Percentiles rank a stretch among this genome's conserved stretches.
Conservation (phyloP, 2,797 vertebrate genomes). For the Ctenopoma multispine region DNA sequence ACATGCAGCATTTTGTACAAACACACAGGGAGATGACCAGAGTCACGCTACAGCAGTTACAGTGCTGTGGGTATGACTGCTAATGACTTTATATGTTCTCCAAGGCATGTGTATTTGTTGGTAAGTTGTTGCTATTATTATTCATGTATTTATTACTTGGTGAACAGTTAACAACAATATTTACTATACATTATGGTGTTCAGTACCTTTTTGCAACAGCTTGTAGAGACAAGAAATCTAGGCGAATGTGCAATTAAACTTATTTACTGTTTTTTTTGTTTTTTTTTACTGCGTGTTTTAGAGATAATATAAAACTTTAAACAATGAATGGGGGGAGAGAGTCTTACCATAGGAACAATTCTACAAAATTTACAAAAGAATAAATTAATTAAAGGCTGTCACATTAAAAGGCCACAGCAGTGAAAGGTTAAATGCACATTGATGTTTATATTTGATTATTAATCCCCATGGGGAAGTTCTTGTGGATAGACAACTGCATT, state of each 20-base stretch:
- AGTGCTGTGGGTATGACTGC: slow-evolving; percentile 7
- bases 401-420: background rate
- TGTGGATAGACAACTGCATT: too few species aligned
- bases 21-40: slow-evolving; percentile 9
- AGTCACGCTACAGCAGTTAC: slow-evolving; percentile 23
- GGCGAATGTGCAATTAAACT: background rate
- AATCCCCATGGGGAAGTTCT: too few species aligned
- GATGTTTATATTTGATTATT: too few species aligned
- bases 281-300: background rate
- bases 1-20: slow-evolving; percentile 27
- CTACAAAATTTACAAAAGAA: background rate
- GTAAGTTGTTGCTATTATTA: too few species aligned
- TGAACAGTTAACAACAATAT: too few species aligned
- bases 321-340: background rate
- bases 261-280: background rate
- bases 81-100: too few species aligned
- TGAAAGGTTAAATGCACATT: background rate
- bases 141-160: too few species aligned
- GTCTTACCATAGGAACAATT: background rate
- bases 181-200: background rate
- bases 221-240: background rate
- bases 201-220: background rate
- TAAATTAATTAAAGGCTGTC: background rate
- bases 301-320: background rate
- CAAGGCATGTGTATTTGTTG: too few species aligned